Base-by-base conservation (phyloP, 92 coral and sea anemone species). In the Palythoa heliodiscus region DNA sequence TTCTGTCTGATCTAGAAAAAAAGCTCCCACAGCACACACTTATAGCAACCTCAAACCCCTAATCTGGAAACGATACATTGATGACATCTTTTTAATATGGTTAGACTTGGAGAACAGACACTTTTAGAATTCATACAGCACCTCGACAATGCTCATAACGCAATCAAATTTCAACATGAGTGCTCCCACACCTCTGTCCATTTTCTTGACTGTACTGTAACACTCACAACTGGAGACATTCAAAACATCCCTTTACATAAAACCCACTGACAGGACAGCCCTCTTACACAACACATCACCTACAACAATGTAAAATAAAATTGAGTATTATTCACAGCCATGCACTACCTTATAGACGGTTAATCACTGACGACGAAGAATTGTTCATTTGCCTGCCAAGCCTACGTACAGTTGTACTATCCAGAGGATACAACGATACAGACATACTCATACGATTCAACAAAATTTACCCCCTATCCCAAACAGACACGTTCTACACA, bases 31-130 rank as follows among this genome's bases (percentile, higher is more conserved):
- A 13, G 7, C 39, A 52, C 19, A 3, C 25, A 40, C 88, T 77
- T 0, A n/a, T n/a, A 35, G 48, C 52, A 37, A 69, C 39, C 83
- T 50, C 3, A 23, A n/a, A 48, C 91, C 88, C 19, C 71, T 74
- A 1, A 47, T 73, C 8, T 88, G 91, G 91, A 82, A 71, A 84
- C 52, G 88, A 11, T 84, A 35, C 73, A 88, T 88, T 0, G 73
- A 88, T 57, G 88, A 88, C 80, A 88, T 83, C 4, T 88, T 84
- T 35, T 54, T 75, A 60, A 53, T 88, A 25, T 88, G 88, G 91
- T 29, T 1, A 88, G 88, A 24, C 91, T 70, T 38, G 89, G 86
- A 10, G 25, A 19, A 13, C 39, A 53, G 0, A 35, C 54, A 16
- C 83, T 89, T 3, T n/a, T 16, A 1, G 20, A 13, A 29, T 84